Evolutionary conservation across 2,888 invertebrate genomes (phyloP).

Genomic region (Lydus trimaculatus): DNA sequence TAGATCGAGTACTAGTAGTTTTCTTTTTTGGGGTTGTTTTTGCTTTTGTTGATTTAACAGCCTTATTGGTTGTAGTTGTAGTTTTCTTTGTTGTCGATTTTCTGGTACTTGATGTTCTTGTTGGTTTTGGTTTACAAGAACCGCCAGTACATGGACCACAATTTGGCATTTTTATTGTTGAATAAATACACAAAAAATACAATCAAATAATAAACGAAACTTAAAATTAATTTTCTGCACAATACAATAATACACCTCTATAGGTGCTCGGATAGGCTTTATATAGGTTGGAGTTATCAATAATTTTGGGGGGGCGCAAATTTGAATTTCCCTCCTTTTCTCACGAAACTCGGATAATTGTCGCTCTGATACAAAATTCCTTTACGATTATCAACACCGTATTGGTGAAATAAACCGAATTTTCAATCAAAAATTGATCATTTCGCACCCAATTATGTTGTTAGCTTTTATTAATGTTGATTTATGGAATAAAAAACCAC

Average conservation of each 20-base stretch:
- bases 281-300: neutral
- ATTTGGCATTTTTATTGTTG: neutral
- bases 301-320: neutral
- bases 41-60: too few relatives aligned
- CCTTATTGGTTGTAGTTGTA: neutral
- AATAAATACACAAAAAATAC: neutral
- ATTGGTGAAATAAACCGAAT: too few relatives aligned
- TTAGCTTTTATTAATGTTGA: too few relatives aligned
- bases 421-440: too few relatives aligned
- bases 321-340: neutral
- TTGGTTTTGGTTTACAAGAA: neutral
- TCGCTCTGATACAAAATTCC: neutral
- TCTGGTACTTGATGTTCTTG: neutral
- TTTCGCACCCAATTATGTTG: too few relatives aligned
- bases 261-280: neutral
- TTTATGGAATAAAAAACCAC: too few relatives aligned
- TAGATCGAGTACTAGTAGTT: neutral
- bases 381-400: too few relatives aligned
- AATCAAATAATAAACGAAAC: neutral
- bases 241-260: neutral
- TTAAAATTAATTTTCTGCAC: neutral
- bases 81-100: neutral
- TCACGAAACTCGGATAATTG: neutral
- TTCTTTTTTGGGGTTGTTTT: neutral
- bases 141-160: neutral